These are phyloP conservation scores for Ceryle rudis DNA, from an alignment of 2,797 vertebrate species.

Conservation along the genomic window DNA sequence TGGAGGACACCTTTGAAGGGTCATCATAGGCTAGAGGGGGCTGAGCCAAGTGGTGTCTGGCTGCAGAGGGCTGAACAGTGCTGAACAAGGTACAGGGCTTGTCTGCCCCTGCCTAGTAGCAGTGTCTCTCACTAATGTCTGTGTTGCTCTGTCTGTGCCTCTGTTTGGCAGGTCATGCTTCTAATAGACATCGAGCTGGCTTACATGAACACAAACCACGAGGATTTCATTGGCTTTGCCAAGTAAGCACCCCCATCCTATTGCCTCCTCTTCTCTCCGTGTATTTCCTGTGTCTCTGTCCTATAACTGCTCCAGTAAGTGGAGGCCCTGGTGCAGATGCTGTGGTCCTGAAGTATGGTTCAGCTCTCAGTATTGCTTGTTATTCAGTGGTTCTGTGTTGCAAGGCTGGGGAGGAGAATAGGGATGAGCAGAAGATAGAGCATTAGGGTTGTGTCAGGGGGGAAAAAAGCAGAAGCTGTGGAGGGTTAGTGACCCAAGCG, in stretches of 20 bases:
- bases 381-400: not conserved
- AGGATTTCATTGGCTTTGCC: constrained; percentile 99
- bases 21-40: not conserved
- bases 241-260: constrained; percentile 83
- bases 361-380: not conserved
- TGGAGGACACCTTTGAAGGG: not conserved
- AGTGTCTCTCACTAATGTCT: not conserved
- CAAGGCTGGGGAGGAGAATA: not conserved
- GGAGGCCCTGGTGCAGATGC: not conserved
- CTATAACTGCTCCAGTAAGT: not conserved
- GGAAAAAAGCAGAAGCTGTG: not conserved
- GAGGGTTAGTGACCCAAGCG: not conserved
- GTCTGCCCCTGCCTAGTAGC: not conserved
- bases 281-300: not conserved
- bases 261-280: not conserved
- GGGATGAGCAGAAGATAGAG: not conserved
- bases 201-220: constrained; percentile 99
- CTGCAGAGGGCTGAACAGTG: not conserved
- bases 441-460: not conserved
- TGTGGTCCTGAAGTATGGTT: not conserved
- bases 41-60: not conserved
- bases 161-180: constrained; percentile 88
- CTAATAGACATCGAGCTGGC: constrained; percentile 96
- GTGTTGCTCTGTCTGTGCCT: not conserved
- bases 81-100: not conserved